Evolutionary conservation across 2,888 invertebrate species (phyloP).

Genomic region (Lymantria monacha): DNA sequence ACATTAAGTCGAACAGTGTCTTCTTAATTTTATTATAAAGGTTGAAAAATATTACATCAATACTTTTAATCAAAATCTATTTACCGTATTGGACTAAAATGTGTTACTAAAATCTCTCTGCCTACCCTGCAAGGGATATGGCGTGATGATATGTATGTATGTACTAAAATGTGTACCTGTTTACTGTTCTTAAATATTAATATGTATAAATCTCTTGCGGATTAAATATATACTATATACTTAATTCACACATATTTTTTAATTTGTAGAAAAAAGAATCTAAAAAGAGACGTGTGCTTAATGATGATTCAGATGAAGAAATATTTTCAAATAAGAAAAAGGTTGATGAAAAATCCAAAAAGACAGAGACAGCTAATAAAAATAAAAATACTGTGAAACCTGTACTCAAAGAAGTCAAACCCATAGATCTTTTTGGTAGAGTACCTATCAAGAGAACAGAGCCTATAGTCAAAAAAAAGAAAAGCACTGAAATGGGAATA

Average conservation of each 20-base stretch:
- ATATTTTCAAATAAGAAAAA: constrained; percentile 24
- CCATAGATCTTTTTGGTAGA: constrained; percentile 83
- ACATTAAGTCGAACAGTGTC: too few species aligned
- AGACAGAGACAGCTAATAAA: constrained; percentile 44
- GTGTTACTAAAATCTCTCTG: too few species aligned
- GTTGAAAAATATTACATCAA: too few species aligned
- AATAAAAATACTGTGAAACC: constrained; percentile 44
- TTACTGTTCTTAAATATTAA: too few species aligned
- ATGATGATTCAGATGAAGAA: constrained; percentile 33
- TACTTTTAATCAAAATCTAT: too few species aligned
- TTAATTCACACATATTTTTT: background rate
- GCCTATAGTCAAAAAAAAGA: constrained; percentile 70
- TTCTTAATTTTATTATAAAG: too few species aligned
- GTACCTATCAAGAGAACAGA: constrained; percentile 83
- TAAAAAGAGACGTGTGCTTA: constrained; percentile 20
- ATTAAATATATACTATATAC: too few species aligned
- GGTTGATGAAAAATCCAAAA: constrained; percentile 44
- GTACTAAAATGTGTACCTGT: too few species aligned
- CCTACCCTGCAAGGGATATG: too few species aligned
- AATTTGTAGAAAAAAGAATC: constrained; percentile 23
- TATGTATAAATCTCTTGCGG: too few species aligned
- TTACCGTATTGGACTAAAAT: too few species aligned
- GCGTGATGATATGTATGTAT: too few species aligned
- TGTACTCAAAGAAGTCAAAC: constrained; percentile 63
- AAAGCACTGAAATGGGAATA: constrained; percentile 75